A percentile compares a stretch with the other conserved stretches of the same genome.
These are phyloP conservation scores for Brachystomella parvula DNA, from an alignment of 1,140 invertebrate genomes.

Conservation along the genomic window DNA sequence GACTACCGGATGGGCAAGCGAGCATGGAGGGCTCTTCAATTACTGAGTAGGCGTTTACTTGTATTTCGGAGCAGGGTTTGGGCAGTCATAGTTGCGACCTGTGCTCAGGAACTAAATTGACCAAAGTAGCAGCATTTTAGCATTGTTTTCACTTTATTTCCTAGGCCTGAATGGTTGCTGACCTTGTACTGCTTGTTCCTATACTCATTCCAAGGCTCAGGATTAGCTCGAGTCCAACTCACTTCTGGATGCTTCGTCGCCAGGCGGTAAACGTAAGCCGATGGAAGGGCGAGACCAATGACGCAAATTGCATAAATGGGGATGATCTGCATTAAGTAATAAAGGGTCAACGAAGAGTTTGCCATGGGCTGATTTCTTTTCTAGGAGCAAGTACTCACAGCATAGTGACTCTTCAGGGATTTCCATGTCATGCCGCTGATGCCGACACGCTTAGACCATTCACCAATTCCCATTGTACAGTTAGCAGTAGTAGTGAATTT, in stretches of 20 bases:
- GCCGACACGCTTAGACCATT: conserved; percentile 14
- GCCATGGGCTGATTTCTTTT: not conserved
- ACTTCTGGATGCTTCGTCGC: conserved; percentile 67
- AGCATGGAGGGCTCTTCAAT: too few relatives aligned
- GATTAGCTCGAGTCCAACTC: conserved; percentile 63
- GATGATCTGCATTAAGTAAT: conserved; percentile 53
- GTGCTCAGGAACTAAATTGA: conserved; percentile 5
- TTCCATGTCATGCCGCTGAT: conserved; percentile 20
- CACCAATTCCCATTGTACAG: conserved; percentile 5
- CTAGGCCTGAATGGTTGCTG: conserved; percentile 18
- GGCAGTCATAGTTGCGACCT: conserved; percentile 8
- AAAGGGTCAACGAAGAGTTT: not conserved
- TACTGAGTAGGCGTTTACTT: not conserved
- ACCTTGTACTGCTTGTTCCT: conserved; percentile 74
- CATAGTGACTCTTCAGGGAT: conserved; percentile 52
- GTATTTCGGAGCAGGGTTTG: conserved; percentile 13
- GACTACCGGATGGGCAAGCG: too few relatives aligned
- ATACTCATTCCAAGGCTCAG: conserved; percentile 72
- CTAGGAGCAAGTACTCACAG: conserved; percentile 45
- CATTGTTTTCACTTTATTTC: not conserved
- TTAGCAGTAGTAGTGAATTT: too few relatives aligned
- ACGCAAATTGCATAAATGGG: conserved; percentile 64
- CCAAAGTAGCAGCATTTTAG: conserved; percentile 4
- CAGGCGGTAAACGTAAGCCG: conserved; percentile 55
- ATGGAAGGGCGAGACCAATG: conserved; percentile 52